Evolutionary conservation across 2,113 vertebrate genomes (phyloP), one percentile per base, ranked within the genome.

Genomic region (Phoxinus phoxinus): DNA sequence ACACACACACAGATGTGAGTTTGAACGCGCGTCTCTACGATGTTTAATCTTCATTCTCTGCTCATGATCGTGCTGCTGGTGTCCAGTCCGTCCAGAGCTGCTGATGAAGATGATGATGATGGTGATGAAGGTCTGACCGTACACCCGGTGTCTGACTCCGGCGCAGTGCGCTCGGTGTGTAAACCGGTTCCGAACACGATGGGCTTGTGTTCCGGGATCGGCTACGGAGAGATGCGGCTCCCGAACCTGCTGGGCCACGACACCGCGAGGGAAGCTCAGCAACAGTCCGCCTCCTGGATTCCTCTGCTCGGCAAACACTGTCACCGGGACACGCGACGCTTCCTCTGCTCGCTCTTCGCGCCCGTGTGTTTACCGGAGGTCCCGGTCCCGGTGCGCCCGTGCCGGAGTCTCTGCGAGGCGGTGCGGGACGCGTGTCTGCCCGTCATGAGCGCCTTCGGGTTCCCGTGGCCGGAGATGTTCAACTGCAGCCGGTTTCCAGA

Each of bases 231-330:
- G 48, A 96, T 96, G 96, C 92, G 95, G 46, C 85, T 96, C 71
- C 96, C 96, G 83, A 96, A 96, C 91, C 84, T 96, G 37, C 94
- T 96, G 82, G 96, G 95, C 44, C 96, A 96, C 10, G 94, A 95
- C 23, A 92, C 93, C 6, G 88, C 95, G 88, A 90, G 83, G 79
- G 95, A 96, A 89, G 94, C 89, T 8, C 92, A 95, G 89, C 95
- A 95, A 87, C 95, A 96, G 89, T 94, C 95, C 0, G 93, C 92
- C 19, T 90, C 95, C 84, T 96, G 96, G 95, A 91, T 94, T 82
- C 95, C 95, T 0, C 93, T 96, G 32, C 48, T 96, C 84, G 92
- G 91, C 85, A 96, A 96, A 83, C 93, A 90, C 65, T 96, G 95
- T 85, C 96, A 96, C 91, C 80, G 69, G 9, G 95, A 96, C 90